Evolutionary conservation across 2,113 vertebrate genomes (phyloP), one percentile per base, ranked within the genome.

Genomic region (Labrus mixtus): DNA sequence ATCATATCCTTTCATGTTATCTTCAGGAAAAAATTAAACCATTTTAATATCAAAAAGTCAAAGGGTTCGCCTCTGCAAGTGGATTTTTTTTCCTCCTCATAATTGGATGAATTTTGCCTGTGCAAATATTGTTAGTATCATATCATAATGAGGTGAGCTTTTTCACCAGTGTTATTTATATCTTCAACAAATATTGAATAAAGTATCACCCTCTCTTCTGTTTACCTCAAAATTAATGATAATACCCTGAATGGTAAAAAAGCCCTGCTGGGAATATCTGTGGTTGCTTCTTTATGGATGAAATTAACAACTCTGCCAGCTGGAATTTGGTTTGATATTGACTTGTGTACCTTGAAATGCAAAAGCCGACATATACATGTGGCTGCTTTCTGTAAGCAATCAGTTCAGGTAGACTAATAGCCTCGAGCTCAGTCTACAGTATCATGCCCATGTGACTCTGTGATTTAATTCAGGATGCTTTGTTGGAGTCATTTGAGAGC

Each of bases 391-490:
- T 67, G 73, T 68, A 48, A 63, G 68, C 77, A 78, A 71, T 76
- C 73, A 85, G 64, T 81, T 81, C 87, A 88, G 79, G 86, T 84
- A 79, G 85, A 79, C 62, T 60, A 76, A 90, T 80, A 81, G 84
- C 81, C 88, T 53, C 60, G 3, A 88, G 84, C 82, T 80, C 43
- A 55, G 76, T 87, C 72, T 37, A 55, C 65, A 58, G 76, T 71
- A 68, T 73, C 73, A 54, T 64, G 64, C 79, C 69, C 74, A 83
- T 78, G 87, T 85, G 81, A 86, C 85, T 88, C 58, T 71, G 43
- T 90, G 79, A 92, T 93, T 92, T 73, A 79, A 92, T 90, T 91
- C 78, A 59, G 86, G 57, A 79, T 76, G 78, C 78, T 79, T 83
- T 82, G 86, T 82, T 74, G 67, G 72, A 84, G 85, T 84, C 79